Base-by-base conservation (phyloP, 37 sponge, comb jelly and placozoan genomes). In the Beroe ovata region DNA sequence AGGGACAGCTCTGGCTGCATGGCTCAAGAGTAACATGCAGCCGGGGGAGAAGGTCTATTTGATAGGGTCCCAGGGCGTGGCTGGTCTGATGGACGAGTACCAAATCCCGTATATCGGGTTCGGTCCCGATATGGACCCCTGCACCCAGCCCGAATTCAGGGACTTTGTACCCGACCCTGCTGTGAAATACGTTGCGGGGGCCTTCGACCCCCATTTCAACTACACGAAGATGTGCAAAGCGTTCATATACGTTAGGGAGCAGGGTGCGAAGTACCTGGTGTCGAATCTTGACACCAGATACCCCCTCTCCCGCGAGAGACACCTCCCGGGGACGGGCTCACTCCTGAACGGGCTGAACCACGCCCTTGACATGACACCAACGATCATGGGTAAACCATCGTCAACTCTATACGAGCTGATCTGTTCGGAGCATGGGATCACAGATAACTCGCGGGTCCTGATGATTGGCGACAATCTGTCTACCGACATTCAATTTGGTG, bases 381-480 rank as follows among this genome's bases (percentile, higher is more conserved):
- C 35, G 18, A 81, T 90, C 38, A 71, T 90, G n/a, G 90, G 90
- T 29, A 90, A 90, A 38, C 90, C 90, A 28, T 72, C 38, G 38
- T 22, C 72, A n/a, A 32, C 38, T 0, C 38, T 90, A 19, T 71
- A 63, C 25, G 81, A 90, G 23, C 19, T 71, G 42, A 90, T 90
- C 14, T 26, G 60, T 32, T 19, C 34, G 0, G 90, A 90, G 22
- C 72, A 47, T 42, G 34, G 23, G 20, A n/a, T 77, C 21, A 32
- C 26, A 1, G 90, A 90, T 30, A 59, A 32, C 19, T 58, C 36
- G 19, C 38, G 71, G 58, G 81, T 72, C 0, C 20, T 90, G 19
- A 90, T 90, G 90, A 47, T 90, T 18, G 90, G 90, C 28, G 90
- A 90, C 54, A 90, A 90, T 33, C 36, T 90, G 16, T 30, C 19